Evolutionary conservation across 2,797 vertebrate genomes (phyloP).

Genomic region (Epinephelus awoara): DNA sequence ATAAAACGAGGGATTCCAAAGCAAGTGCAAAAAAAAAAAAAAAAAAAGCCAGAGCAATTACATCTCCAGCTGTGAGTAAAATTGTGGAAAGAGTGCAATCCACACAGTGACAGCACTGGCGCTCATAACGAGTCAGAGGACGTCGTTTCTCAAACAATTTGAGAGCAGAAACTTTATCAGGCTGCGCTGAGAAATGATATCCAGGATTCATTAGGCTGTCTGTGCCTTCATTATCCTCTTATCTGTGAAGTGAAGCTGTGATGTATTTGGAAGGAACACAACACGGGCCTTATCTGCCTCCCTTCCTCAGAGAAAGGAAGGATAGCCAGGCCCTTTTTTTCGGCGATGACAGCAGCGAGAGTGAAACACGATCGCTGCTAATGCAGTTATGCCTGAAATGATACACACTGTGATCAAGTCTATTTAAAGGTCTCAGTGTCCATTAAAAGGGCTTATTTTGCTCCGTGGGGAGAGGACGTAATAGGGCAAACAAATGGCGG

Average conservation of each 20-base stretch:
- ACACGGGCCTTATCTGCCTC: conserved; percentile 59
- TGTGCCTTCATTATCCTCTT: conserved; percentile 75
- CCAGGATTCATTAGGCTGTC: conserved; percentile 73
- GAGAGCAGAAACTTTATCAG: conserved; percentile 62
- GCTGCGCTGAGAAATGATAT: conserved; percentile 61
- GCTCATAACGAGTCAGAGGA: conserved; percentile 57
- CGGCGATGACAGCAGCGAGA: conserved; percentile 45
- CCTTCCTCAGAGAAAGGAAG: conserved; percentile 43
- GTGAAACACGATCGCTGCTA: conserved; percentile 60
- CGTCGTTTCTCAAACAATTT: conserved; percentile 57
- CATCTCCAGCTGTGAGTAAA: conserved; percentile 45
- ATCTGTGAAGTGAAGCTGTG: conserved; percentile 69
- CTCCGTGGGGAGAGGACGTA: conserved; percentile 34
- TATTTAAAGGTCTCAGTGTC: conserved; percentile 67
- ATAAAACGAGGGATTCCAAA: conserved; percentile 27
- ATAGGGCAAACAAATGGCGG: conserved; percentile 64
- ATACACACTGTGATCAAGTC: conserved; percentile 60
- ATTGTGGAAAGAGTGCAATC: conserved; percentile 25
- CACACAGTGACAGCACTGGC: not conserved
- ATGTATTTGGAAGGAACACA: conserved; percentile 60
- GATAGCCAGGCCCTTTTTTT: conserved; percentile 63
- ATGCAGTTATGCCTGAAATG: conserved; percentile 58
- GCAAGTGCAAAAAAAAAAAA: conserved; percentile 19
- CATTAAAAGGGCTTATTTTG: conserved; percentile 69
- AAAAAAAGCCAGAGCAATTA: conserved; percentile 24